Percentiles rank a stretch among this genome's conserved stretches.
phyloP scores from a whole-genome alignment of 1,140 invertebrate species.

The Drosophila tsacasi region DNA sequence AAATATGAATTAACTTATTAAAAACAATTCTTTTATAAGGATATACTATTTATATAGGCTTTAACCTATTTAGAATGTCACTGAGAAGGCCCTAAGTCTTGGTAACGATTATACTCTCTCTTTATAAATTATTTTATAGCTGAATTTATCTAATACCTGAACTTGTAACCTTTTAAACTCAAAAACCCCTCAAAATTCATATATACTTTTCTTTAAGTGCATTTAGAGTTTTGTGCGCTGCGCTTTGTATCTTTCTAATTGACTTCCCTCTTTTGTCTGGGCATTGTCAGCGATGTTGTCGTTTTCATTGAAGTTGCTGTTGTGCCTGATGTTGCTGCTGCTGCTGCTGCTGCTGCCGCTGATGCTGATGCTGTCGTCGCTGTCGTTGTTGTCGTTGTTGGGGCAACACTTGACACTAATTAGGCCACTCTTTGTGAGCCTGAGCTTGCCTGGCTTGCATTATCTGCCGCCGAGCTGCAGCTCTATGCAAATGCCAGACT shows the following conservation, averaged over 20 bases:
- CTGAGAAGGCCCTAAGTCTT: background rate
- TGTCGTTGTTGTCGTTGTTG: conserved; percentile 54
- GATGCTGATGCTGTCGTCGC: conserved; percentile 19
- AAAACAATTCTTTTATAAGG: background rate
- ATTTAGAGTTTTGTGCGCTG: conserved; percentile 41
- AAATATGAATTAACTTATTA: background rate
- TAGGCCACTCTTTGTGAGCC: conserved; percentile 79
- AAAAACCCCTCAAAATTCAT: background rate
- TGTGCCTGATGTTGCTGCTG: conserved; percentile 18
- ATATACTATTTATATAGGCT: background rate
- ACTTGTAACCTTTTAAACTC: background rate
- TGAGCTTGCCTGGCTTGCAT: conserved; percentile 58
- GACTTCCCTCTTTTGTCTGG: conserved; percentile 79
- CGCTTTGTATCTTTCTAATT: conserved; percentile 81
- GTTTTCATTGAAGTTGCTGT: conserved; percentile 69
- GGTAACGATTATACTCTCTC: background rate
- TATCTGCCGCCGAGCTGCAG: conserved; percentile 50
- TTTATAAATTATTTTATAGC: background rate
- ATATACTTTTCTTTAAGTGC: background rate
- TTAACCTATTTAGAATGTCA: background rate
- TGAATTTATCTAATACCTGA: background rate
- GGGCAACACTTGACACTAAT: conserved; percentile 82
- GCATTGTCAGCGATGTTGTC: conserved; percentile 69
- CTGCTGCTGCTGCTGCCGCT: conserved; percentile 10
- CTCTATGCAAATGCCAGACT: conserved; percentile 70